Base-by-base conservation (phyloP, 64 coral and sea anemone genomes). In the Montipora foliosa region DNA sequence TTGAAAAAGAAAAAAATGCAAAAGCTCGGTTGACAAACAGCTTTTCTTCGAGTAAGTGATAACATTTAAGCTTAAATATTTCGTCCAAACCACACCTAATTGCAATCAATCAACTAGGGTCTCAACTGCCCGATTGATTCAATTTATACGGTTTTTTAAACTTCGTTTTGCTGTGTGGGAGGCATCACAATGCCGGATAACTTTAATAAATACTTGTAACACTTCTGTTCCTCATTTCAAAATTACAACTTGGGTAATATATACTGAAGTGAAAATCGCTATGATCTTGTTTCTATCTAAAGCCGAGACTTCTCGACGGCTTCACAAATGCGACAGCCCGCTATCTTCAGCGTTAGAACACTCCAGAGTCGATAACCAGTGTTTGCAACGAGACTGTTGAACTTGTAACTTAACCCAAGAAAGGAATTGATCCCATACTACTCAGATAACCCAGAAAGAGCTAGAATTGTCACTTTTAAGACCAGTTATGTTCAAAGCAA, bases 281-380 rank as follows among this genome's bases (percentile, higher is more conserved):
- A 57, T 57, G 11, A 57, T 71, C 5, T 71, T 13, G 7, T 7
- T 22, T 12, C 62, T 86, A 71, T 86, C 64, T 86, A 24, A 51
- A 71, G 46, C 79, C 37, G 22, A 60, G 79, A 47, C 59, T 20
- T 14, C 9, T 47, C 44, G 12, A 37, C 21, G 29, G 17, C 6
- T 51, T 50, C 21, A 13, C 20, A 51, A 51, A 84, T 37, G 22
- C 37, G 67, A 68, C 68, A 71, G 68, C 17, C 68, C 45, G 7
- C 82, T 86, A 72, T 86, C 81, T 84, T 67, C 29, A 67, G 81
- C 81, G 59, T 10, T 44, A 82, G 3, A 57, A 82, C 14, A 67
- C 37, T 2, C 53, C 11, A 57, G 53, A 8, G 25, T 7, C 62
- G 82, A 86, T 86, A 86, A 86, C 82, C 82, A 52, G 62, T 7